phyloP scores from a whole-genome alignment of 2,888 invertebrate species.

The Dynastes tityus region DNA sequence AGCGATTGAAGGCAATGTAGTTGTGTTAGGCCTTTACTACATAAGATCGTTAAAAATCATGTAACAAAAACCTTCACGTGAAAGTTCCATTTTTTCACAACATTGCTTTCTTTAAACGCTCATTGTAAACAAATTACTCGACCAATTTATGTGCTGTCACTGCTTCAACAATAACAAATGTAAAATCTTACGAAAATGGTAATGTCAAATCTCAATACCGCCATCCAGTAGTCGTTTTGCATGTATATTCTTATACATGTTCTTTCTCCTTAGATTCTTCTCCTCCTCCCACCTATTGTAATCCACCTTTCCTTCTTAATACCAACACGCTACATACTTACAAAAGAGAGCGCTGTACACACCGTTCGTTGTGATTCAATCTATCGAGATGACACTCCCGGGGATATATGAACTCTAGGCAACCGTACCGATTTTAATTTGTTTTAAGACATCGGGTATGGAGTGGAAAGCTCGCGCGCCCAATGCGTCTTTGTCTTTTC shows the following conservation, averaged over 20 bases:
- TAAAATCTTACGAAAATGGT: too few species aligned
- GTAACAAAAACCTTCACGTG: too few species aligned
- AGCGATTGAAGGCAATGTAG: too few species aligned
- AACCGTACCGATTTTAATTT: constrained; percentile 68
- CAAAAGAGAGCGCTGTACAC: not conserved
- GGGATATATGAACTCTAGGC: constrained; percentile 67
- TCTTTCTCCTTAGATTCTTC: not conserved
- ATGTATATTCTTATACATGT: not conserved
- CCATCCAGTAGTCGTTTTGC: not conserved
- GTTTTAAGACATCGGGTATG: constrained; percentile 63
- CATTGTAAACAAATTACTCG: too few species aligned
- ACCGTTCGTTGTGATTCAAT: constrained; percentile 74
- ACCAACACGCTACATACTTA: not conserved
- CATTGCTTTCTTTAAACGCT: too few species aligned
- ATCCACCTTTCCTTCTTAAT: constrained; percentile 23
- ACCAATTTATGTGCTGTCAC: too few species aligned
- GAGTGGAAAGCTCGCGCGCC: constrained; percentile 7
- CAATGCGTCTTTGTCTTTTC: constrained; percentile 4
- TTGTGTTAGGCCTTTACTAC: too few species aligned
- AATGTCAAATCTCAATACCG: too few species aligned
- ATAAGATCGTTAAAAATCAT: too few species aligned
- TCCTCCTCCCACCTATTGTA: not conserved
- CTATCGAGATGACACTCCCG: constrained; percentile 77
- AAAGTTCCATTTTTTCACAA: too few species aligned
- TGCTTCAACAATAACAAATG: too few species aligned